Base-by-base conservation (phyloP, 37 sponge, comb jelly and placozoan species). In the Haliclona indistincta region DNA sequence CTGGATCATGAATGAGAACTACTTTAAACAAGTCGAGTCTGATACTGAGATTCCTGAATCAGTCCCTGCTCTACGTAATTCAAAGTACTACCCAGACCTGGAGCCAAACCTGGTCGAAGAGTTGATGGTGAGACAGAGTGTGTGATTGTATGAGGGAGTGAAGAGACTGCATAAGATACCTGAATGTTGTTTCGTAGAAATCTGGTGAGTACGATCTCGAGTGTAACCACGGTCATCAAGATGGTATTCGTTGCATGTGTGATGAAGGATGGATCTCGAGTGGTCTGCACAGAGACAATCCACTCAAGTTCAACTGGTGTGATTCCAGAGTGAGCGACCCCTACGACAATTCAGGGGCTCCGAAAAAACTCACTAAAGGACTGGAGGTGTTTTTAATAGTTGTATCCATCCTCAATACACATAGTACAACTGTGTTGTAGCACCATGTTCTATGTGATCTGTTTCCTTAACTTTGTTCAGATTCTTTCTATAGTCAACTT, bases 201-300 rank as follows among this genome's bases (percentile, higher is more conserved):
- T n/a, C n/a, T n/a, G n/a, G n/a, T n/a, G n/a, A n/a, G n/a, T n/a
- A n/a, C n/a, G n/a, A n/a, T n/a, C n/a, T n/a, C n/a, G n/a, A n/a
- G 22, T 90, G 91, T 41, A 90, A 90, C 56, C 72, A 90, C 43
- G 91, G 91, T 3, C 38, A 30, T 4, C 86, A 84, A 63, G 55
- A 76, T 62, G 91, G 80, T 1, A 36, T 70, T 36, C 43, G 69
- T 43, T 91, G 92, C 54, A 68, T 60, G 43, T 91, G 92, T 82
- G 76, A 86, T 63, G 79, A 82, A 10, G 87, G 86, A 1, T 90
- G 86, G 86, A 56, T 60, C 39, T 90, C 91, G 22, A 85, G 77
- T 77, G 91, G 91, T 4, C 44, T 90, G 3, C 76, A 84, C 44
- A 38, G 43, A n/a, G 56, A 64, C 3, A 35, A 76, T 43, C 68